Evolutionary conservation across 2,113 vertebrate genomes (phyloP).

Genomic region (Odocoileus hemionus): DNA sequence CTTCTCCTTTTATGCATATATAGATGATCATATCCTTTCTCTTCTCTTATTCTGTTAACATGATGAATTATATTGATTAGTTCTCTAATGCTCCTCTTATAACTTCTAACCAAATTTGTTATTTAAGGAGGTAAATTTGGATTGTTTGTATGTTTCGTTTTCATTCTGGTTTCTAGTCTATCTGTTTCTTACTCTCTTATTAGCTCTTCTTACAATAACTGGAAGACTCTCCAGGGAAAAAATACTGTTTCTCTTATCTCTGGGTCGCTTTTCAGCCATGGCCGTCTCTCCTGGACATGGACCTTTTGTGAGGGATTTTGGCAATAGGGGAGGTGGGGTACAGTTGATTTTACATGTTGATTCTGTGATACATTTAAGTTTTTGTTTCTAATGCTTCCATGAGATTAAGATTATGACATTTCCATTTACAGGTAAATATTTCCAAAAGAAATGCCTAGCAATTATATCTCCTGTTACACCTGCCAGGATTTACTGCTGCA

Average conservation of each 20-base stretch:
- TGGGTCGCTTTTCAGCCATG: accelerated
- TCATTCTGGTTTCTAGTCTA: not conserved
- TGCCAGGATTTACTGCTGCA: accelerated
- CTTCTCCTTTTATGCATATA: not conserved
- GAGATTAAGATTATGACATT: not conserved
- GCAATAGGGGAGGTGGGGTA: not conserved
- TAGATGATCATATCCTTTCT: not conserved
- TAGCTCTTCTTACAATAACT: not conserved
- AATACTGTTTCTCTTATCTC: not conserved
- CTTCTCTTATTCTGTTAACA: not conserved
- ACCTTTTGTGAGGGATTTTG: not conserved
- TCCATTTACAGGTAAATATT: not conserved
- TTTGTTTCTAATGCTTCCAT: not conserved
- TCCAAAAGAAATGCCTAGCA: accelerated
- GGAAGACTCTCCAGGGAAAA: not conserved
- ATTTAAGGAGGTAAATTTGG: not conserved
- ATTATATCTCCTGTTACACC: accelerated
- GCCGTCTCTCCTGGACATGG: not conserved
- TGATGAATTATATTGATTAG: not conserved
- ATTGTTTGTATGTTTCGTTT: not conserved
- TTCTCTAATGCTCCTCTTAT: not conserved
- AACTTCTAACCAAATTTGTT: not conserved
- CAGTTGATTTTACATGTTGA: not conserved
- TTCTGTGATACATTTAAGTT: not conserved
- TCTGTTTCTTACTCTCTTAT: not conserved